phyloP scores from a whole-genome alignment of 2,797 vertebrate species.

The Malurus splendens region DNA sequence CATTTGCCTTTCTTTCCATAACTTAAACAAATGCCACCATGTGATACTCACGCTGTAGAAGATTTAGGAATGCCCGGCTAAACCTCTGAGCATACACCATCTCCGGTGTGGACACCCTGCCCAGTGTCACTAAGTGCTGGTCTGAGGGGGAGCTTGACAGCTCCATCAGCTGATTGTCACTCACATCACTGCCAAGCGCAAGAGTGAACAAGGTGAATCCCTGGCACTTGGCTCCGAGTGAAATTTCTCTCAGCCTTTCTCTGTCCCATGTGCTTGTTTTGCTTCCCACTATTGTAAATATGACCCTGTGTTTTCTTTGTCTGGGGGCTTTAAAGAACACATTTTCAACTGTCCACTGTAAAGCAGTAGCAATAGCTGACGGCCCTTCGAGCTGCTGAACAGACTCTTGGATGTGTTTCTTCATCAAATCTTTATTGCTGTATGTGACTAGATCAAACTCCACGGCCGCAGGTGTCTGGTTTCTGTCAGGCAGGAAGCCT shows the following conservation, averaged over 20 bases:
- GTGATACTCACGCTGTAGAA: slow-evolving; percentile 76
- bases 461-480: slow-evolving; percentile 43
- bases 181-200: slow-evolving; percentile 67
- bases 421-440: slow-evolving; percentile 65
- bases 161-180: slow-evolving; percentile 64
- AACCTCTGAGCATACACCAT: slow-evolving; percentile 75
- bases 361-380: slow-evolving; percentile 66
- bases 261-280: slow-evolving; percentile 70
- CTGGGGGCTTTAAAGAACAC: slow-evolving; percentile 65
- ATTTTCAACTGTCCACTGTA: slow-evolving; percentile 73
- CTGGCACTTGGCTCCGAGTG: slow-evolving; percentile 77
- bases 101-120: slow-evolving; percentile 52
- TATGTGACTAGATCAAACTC: slow-evolving; percentile 77
- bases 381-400: slow-evolving; percentile 70
- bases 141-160: slow-evolving; percentile 73
- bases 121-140: slow-evolving; percentile 79
- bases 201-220: slow-evolving; percentile 80
- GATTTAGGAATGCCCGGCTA: slow-evolving; percentile 76
- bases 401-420: slow-evolving; percentile 63
- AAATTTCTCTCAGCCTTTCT: slow-evolving; percentile 66
- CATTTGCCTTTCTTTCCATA: not conserved
- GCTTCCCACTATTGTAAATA: slow-evolving; percentile 76
- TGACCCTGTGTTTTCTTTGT: slow-evolving; percentile 61
- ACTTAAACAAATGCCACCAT: not conserved
- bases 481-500: slow-evolving; percentile 34